Conservation (phyloP, 2,797 vertebrate genomes). For the Lindbergichthys nudifrons region DNA sequence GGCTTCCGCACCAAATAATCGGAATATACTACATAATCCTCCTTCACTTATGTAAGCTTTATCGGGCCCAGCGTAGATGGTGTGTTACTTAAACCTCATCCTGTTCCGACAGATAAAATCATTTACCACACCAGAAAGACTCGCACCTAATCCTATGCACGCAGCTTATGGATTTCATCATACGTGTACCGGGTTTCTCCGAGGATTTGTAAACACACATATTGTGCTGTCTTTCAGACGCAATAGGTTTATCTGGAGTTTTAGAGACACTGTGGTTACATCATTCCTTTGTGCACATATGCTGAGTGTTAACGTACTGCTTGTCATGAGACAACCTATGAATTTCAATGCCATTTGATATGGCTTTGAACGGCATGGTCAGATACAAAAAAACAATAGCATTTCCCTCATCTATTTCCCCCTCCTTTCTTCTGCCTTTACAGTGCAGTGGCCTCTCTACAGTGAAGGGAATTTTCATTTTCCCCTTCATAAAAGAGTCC, state of each 20-base stretch:
- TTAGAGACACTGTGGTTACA: slow-evolving; percentile 65
- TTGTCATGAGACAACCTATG: slow-evolving; percentile 70
- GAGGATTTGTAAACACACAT: slow-evolving; percentile 71
- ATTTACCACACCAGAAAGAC: slow-evolving; percentile 72
- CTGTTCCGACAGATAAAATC: slow-evolving; percentile 75
- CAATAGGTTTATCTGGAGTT: slow-evolving; percentile 73
- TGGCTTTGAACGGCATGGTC: slow-evolving; percentile 70
- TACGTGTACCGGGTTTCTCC: slow-evolving; percentile 55
- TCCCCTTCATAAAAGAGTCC: slow-evolving; percentile 83
- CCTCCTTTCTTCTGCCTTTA: slow-evolving; percentile 66
- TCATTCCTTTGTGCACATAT: slow-evolving; percentile 74
- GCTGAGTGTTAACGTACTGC: slow-evolving; percentile 58
- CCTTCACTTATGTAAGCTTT: slow-evolving; percentile 71
- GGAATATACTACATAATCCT: slow-evolving; percentile 65
- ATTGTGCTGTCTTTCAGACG: slow-evolving; percentile 54
- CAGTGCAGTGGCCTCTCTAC: slow-evolving; percentile 70
- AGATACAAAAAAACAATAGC: slow-evolving; percentile 65
- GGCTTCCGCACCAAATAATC: slow-evolving; percentile 58
- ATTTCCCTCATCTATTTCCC: slow-evolving; percentile 53
- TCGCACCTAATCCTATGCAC: slow-evolving; percentile 65
- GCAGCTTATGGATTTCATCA: slow-evolving; percentile 78
- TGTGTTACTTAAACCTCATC: slow-evolving; percentile 72
- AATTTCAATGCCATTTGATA: slow-evolving; percentile 64
- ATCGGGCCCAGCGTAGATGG: slow-evolving; percentile 45
- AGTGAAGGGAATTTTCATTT: slow-evolving; percentile 80